Percentiles rank a stretch among this genome's conserved stretches.
Evolutionary conservation across 2,113 vertebrate species (phyloP).

Genomic region (Gymnarchus niloticus): DNA sequence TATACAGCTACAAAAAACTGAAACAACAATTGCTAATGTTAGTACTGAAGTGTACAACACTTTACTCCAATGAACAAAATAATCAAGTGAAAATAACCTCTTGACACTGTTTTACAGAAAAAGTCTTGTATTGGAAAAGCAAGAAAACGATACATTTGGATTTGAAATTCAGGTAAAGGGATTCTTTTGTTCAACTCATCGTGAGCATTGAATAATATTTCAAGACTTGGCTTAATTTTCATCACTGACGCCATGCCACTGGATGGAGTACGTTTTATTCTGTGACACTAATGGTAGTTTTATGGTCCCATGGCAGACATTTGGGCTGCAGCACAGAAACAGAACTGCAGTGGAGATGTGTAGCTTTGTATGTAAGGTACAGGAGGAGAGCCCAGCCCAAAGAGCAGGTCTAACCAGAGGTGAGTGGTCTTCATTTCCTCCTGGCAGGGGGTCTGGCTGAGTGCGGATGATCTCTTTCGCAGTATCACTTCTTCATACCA

Average conservation of each 20-base stretch:
- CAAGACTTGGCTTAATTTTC: background rate
- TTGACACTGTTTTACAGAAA: background rate
- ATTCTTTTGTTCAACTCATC: background rate
- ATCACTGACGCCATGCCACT: background rate
- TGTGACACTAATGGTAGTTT: background rate
- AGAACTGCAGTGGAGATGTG: conserved; percentile 62
- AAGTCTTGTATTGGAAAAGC: conserved; percentile 65
- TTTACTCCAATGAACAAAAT: background rate
- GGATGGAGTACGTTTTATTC: background rate
- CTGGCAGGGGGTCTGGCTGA: background rate
- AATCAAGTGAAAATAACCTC: background rate
- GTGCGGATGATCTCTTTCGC: background rate
- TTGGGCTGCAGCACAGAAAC: conserved; percentile 62
- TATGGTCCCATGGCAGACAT: conserved; percentile 61
- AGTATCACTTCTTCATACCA: background rate
- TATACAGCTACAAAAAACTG: background rate
- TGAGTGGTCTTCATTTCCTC: conserved; percentile 47
- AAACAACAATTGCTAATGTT: background rate
- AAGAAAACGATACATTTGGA: conserved; percentile 84
- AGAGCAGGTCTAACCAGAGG: conserved; percentile 78
- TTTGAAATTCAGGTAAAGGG: conserved; percentile 90
- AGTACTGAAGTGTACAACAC: background rate
- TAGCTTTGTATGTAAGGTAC: conserved; percentile 73
- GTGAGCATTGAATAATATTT: background rate
- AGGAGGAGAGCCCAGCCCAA: conserved; percentile 76